phyloP scores from a whole-genome alignment of 2,113 vertebrate genomes.

The Pituophis catenifer region DNA sequence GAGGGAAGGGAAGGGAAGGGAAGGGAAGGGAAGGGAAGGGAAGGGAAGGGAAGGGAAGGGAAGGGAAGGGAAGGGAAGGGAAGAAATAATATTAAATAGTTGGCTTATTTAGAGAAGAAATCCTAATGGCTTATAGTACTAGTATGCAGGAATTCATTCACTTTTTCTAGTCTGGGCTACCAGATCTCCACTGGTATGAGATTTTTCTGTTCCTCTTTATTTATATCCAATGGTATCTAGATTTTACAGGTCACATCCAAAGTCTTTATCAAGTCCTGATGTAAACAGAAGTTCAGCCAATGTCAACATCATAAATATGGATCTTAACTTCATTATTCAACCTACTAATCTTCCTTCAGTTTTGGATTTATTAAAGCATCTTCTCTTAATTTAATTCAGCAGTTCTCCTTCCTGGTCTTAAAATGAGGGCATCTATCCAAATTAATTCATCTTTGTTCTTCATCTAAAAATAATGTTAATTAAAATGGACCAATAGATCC shows the following conservation, averaged over 20 bases:
- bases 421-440: neutral
- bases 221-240: neutral
- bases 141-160: neutral
- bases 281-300: neutral
- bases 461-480: neutral
- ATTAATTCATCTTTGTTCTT: neutral
- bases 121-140: neutral
- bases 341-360: neutral
- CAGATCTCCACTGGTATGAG: neutral
- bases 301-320: neutral
- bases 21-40: neutral
- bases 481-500: neutral
- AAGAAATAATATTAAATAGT: neutral
- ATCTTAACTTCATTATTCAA: neutral
- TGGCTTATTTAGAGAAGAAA: neutral
- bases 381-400: neutral
- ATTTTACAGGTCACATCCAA: neutral
- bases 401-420: neutral
- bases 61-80: neutral
- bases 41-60: neutral
- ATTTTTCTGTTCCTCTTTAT: neutral
- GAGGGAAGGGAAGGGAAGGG: neutral
- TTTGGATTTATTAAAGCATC: neutral
- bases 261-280: neutral
- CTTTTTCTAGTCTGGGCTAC: neutral